Conservation (phyloP, 2,888 invertebrate genomes). For the Cheilosia soror region DNA sequence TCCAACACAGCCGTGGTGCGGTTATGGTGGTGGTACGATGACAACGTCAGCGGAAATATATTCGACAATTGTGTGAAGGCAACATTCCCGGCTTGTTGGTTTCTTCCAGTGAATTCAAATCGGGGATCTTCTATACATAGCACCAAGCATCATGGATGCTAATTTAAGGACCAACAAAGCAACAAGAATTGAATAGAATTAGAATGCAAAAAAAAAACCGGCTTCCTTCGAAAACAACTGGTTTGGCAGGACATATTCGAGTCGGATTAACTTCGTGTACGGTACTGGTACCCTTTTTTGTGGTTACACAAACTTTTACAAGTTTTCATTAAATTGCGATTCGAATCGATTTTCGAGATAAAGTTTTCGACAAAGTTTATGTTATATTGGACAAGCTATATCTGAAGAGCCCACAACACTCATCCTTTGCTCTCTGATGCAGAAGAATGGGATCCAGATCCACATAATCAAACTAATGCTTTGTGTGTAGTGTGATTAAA, state of each 20-base stretch:
- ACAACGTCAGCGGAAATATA: conserved; percentile 55
- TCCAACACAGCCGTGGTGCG: conserved; percentile 9
- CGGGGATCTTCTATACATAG: not conserved
- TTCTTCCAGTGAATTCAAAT: conserved; percentile 35
- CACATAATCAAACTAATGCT: conserved; percentile 6
- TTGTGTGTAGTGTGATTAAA: conserved; percentile 63
- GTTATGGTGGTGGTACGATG: not conserved
- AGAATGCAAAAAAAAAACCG: conserved; percentile 30
- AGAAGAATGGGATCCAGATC: conserved; percentile 27
- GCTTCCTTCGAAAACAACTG: conserved; percentile 52
- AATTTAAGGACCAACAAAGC: conserved; percentile 36
- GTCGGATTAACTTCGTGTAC: conserved; percentile 19
- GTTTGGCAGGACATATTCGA: conserved; percentile 12
- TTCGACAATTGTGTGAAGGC: conserved; percentile 63
- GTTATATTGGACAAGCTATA: conserved; percentile 69
- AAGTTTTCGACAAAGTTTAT: conserved; percentile 64
- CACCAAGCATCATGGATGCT: conserved; percentile 40
- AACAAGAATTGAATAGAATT: not conserved
- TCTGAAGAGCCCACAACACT: conserved; percentile 34
- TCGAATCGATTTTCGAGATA: conserved; percentile 63
- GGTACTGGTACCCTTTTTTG: not conserved
- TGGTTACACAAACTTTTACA: conserved; percentile 31
- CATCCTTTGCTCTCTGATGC: conserved; percentile 6
- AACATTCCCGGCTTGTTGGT: conserved; percentile 10
- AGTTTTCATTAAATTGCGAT: conserved; percentile 70